A percentile compares a stretch with the other conserved stretches of the same genome.
phyloP scores from a whole-genome alignment of 2,113 vertebrate genomes.

The Paratilapia polleni region DNA sequence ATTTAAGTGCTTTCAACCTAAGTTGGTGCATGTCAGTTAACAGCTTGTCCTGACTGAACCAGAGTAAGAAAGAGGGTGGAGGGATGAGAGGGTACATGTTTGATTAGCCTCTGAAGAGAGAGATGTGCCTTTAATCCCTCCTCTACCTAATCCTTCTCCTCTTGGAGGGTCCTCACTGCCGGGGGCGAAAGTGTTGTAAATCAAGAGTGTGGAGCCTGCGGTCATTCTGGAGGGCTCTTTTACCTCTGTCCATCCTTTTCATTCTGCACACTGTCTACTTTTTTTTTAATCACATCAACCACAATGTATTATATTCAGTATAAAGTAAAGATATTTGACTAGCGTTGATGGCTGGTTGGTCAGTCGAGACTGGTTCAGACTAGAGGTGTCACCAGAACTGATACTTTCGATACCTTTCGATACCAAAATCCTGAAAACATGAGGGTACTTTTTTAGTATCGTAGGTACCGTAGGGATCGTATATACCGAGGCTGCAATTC shows the following conservation, averaged over 20 bases:
- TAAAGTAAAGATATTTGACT: not conserved
- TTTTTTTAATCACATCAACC: not conserved
- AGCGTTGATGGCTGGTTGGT: too few species aligned
- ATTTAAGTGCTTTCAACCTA: constrained; percentile 33
- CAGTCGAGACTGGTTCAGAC: too few species aligned
- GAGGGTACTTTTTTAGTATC: too few species aligned
- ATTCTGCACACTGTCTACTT: not conserved
- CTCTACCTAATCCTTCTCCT: constrained; percentile 67
- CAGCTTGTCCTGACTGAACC: constrained; percentile 50
- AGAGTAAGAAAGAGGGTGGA: constrained; percentile 30
- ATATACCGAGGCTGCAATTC: too few species aligned
- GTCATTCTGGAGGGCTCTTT: constrained; percentile 14
- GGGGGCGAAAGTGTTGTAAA: constrained; percentile 29
- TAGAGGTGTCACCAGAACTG: too few species aligned
- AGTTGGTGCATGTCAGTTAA: constrained; percentile 47
- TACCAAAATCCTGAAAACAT: too few species aligned
- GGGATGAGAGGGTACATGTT: constrained; percentile 64
- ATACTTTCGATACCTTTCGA: too few species aligned
- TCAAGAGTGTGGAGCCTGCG: constrained; percentile 25
- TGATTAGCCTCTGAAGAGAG: constrained; percentile 71
- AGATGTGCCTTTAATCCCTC: constrained; percentile 66
- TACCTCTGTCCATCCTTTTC: not conserved
- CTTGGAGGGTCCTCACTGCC: constrained; percentile 63
- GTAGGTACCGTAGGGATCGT: too few species aligned
- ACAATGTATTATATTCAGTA: not conserved